Conservation (phyloP, 2,888 invertebrate species). For the Frankliniella fusca region DNA sequence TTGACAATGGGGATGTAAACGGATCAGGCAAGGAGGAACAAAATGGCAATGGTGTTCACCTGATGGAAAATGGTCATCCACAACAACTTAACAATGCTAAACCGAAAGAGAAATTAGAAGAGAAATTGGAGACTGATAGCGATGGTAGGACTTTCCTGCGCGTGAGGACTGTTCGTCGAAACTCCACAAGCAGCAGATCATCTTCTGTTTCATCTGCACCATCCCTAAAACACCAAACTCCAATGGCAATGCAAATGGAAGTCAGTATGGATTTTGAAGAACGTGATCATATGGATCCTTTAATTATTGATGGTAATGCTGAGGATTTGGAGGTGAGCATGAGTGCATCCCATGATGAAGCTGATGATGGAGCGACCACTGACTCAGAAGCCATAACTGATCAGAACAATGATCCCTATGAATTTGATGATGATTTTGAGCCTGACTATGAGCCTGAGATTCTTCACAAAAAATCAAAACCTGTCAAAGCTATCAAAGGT, state of each 20-base stretch:
- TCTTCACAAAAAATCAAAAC: neutral
- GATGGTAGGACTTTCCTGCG: neutral
- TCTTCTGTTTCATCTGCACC: neutral
- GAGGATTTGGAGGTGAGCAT: slow-evolving; percentile 1
- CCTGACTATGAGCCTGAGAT: neutral
- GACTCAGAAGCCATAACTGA: neutral
- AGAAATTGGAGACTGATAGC: neutral
- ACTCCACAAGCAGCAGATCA: neutral
- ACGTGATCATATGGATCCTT: neutral
- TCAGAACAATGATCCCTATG: neutral
- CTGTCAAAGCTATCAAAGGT: neutral
- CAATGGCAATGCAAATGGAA: neutral
- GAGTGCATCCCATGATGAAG: neutral
- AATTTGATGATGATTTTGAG: slow-evolving; percentile 2
- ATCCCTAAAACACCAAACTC: neutral
- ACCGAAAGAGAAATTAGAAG: neutral
- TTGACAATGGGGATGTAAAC: neutral
- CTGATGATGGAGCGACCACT: neutral
- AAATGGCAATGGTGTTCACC: neutral
- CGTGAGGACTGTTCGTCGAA: neutral
- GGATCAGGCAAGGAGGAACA: neutral
- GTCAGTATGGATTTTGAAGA: neutral
- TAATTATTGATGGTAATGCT: neutral
- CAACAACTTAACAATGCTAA: neutral
- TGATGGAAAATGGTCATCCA: neutral